Conservation (phyloP, 2,113 vertebrate species). For the Sterna hirundo region DNA sequence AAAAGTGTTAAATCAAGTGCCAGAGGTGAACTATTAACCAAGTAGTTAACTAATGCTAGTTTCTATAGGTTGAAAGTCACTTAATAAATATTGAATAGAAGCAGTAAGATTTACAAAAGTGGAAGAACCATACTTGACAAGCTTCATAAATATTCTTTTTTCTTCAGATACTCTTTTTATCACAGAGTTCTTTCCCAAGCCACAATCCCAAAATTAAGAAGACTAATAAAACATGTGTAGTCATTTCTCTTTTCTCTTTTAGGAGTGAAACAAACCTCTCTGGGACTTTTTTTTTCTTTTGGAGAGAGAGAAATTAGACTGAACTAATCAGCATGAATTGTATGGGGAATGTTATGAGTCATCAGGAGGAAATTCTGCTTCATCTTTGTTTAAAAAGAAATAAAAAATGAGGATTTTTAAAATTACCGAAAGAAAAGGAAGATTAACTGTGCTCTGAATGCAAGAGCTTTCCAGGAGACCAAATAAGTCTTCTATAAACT, state of each 20-base stretch:
- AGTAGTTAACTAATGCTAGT: not conserved
- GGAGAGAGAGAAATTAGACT: conserved; percentile 35
- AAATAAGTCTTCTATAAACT: conserved; percentile 78
- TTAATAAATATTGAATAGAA: not conserved
- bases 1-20: not conserved
- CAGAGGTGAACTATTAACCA: not conserved
- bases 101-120: not conserved
- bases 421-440: conserved; percentile 65
- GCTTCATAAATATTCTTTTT: not conserved
- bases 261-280: conserved; percentile 6
- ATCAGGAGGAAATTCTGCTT: conserved; percentile 49
- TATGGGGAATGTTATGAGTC: not conserved
- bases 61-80: not conserved
- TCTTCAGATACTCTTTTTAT: not conserved
- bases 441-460: conserved; percentile 68
- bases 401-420: conserved; percentile 48
- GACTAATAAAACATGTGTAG: conserved; percentile 7
- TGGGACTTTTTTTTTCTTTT: not conserved
- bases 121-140: not conserved
- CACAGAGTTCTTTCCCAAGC: not conserved
- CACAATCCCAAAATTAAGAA: conserved; percentile 41
- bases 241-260: not conserved
- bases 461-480: conserved; percentile 67
- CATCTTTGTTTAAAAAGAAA: conserved; percentile 40
- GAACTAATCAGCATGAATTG: conserved; percentile 47